Percentiles rank a stretch among this genome's conserved stretches.
phyloP scores from a whole-genome alignment of 2,888 invertebrate species.

The Parnassius orleans region DNA sequence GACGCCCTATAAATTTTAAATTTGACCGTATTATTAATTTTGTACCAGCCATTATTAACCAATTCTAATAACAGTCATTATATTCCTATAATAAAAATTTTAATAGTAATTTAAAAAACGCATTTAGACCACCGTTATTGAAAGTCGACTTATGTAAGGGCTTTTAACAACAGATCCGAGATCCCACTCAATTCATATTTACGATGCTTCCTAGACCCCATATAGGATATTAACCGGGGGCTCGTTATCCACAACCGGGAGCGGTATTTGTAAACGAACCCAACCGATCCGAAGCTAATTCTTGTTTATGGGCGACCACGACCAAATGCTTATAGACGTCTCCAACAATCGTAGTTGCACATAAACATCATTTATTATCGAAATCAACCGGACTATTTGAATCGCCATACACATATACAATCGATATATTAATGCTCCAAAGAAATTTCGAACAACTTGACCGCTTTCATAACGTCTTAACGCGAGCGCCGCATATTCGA shows the following conservation, averaged over 20 bases:
- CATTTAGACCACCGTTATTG: neutral
- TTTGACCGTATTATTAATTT: conserved; percentile 5
- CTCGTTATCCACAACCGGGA: conserved; percentile 69
- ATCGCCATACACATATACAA: conserved; percentile 13
- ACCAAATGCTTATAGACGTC: conserved; percentile 56
- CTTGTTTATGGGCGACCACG: conserved; percentile 73
- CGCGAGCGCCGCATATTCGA: conserved; percentile 32
- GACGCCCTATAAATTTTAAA: conserved; percentile 3
- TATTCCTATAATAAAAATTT: neutral
- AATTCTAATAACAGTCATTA: conserved; percentile 2
- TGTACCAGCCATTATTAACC: neutral
- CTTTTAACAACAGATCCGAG: conserved; percentile 55
- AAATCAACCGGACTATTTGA: conserved; percentile 40
- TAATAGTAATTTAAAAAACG: neutral
- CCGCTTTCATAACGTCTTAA: conserved; percentile 40
- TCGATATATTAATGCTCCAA: conserved; percentile 26
- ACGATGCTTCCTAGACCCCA: conserved; percentile 66
- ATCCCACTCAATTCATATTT: conserved; percentile 59
- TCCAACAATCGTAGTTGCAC: conserved; percentile 60
- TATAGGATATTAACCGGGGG: conserved; percentile 57
- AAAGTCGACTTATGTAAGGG: neutral
- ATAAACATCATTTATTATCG: conserved; percentile 25
- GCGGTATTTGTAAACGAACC: conserved; percentile 77
- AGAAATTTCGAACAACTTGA: conserved; percentile 37
- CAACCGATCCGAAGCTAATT: conserved; percentile 73